Evolutionary conservation across 2,888 invertebrate species (phyloP).

Genomic region (Cheilosia pagana): DNA sequence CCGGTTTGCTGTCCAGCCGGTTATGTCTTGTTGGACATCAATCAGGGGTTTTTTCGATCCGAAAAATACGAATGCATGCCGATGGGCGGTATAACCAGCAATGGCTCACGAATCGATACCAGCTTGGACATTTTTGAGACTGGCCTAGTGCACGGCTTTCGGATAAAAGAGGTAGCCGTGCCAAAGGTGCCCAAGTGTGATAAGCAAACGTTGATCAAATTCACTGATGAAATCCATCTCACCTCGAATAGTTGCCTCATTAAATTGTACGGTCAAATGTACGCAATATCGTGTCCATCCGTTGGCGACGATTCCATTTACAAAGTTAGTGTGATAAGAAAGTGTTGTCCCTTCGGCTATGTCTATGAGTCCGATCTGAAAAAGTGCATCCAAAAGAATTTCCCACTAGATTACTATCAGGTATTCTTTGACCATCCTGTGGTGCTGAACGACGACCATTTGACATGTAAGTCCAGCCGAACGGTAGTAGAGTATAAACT

Average conservation of each 20-base stretch:
- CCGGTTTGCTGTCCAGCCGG: conserved; percentile 66
- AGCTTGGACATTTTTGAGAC: conserved; percentile 47
- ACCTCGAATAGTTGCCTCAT: conserved; percentile 76
- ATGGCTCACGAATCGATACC: conserved; percentile 23
- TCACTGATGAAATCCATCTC: conserved; percentile 42
- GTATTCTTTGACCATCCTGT: conserved; percentile 77
- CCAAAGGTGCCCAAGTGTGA: conserved; percentile 59
- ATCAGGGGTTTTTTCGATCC: conserved; percentile 43
- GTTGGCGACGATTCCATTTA: conserved; percentile 62
- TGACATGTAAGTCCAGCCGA: conserved; percentile 78
- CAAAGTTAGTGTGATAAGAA: conserved; percentile 78
- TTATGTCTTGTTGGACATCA: conserved; percentile 44
- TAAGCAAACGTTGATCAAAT: conserved; percentile 44
- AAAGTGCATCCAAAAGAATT: conserved; percentile 76
- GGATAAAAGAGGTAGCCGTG: conserved; percentile 40
- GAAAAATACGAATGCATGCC: conserved; percentile 61
- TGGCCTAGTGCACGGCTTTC: conserved; percentile 56
- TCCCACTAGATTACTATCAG: conserved; percentile 77
- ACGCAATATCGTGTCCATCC: conserved; percentile 76
- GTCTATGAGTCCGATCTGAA: conserved; percentile 77
- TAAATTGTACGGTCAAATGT: conserved; percentile 75
- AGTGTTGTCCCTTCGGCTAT: conserved; percentile 81
- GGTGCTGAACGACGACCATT: conserved; percentile 78
- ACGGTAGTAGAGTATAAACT: conserved; percentile 80
- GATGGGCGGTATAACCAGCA: conserved; percentile 13